Conservation (phyloP, 2,888 invertebrate genomes). For the Aelia acuminata region DNA sequence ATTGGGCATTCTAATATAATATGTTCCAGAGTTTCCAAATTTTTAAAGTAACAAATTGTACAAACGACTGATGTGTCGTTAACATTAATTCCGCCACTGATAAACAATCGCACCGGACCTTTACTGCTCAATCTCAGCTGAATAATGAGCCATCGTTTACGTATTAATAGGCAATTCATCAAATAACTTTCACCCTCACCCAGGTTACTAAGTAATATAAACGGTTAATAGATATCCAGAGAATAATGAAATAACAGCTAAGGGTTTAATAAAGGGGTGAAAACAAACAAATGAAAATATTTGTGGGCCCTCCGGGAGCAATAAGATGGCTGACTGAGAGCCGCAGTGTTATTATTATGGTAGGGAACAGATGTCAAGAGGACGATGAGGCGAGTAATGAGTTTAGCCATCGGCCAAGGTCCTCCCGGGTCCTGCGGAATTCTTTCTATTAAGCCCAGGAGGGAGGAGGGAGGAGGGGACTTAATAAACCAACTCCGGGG, state of each 20-base stretch:
- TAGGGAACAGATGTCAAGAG: constrained; percentile 17
- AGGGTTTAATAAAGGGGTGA: background rate
- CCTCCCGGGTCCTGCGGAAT: background rate
- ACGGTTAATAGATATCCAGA: too few species aligned
- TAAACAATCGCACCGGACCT: too few species aligned
- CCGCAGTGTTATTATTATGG: background rate
- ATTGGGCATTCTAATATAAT: too few species aligned
- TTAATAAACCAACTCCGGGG: background rate
- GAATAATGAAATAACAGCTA: background rate
- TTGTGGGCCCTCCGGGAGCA: background rate
- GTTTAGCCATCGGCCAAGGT: background rate
- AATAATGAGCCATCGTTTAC: too few species aligned
- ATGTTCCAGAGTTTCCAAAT: too few species aligned
- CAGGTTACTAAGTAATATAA: too few species aligned
- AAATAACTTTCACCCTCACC: too few species aligned
- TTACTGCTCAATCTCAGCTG: too few species aligned
- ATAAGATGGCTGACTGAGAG: background rate
- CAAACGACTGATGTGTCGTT: too few species aligned
- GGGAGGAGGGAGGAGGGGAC: background rate
- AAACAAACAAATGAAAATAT: background rate
- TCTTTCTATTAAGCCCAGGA: constrained; percentile 8
- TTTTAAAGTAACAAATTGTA: too few species aligned
- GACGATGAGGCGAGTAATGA: constrained; percentile 14
- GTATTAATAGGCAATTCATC: too few species aligned
- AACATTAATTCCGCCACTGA: too few species aligned